A percentile compares a stretch with the other conserved stretches of the same genome.
Evolutionary conservation across 2,888 invertebrate species (phyloP).

Genomic region (Ametastegia equiseti): DNA sequence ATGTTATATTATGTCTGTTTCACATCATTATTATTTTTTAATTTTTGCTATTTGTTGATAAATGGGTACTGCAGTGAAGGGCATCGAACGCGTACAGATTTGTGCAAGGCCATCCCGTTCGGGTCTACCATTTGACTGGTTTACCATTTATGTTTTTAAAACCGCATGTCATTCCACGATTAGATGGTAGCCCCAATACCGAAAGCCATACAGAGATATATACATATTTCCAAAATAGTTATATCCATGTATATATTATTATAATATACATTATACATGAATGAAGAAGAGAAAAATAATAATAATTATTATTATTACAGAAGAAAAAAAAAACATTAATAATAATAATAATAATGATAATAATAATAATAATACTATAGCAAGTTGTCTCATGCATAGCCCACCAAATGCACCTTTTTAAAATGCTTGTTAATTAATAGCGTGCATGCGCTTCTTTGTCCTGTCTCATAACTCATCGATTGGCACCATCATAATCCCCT

Average conservation of each 20-base stretch:
- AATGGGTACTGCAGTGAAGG: slow-evolving; percentile 52
- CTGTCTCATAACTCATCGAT: slow-evolving; percentile 54
- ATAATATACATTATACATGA: slow-evolving; percentile 27
- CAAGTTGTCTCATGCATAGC: slow-evolving; percentile 47
- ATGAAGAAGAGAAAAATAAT: slow-evolving; percentile 22
- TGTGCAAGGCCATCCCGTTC: slow-evolving; percentile 60
- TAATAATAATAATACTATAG: neutral
- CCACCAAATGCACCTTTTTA: slow-evolving; percentile 45
- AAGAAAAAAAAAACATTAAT: slow-evolving; percentile 5
- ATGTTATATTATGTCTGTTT: slow-evolving; percentile 49
- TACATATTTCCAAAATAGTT: slow-evolving; percentile 39
- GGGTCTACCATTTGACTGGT: slow-evolving; percentile 67
- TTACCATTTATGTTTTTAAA: slow-evolving; percentile 60
- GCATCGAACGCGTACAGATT: slow-evolving; percentile 46
- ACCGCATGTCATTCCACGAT: slow-evolving; percentile 62
- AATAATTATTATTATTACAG: neutral
- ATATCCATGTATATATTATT: slow-evolving; percentile 29
- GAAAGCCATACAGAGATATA: slow-evolving; percentile 52
- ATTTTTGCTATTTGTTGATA: slow-evolving; percentile 37
- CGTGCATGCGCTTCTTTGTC: slow-evolving; percentile 69
- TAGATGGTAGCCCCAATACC: slow-evolving; percentile 61
- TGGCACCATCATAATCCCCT: slow-evolving; percentile 46
- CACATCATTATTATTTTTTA: slow-evolving; percentile 48
- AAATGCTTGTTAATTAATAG: slow-evolving; percentile 46
- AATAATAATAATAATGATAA: neutral